Conservation (phyloP, 2,888 invertebrate species). For the Pristionchus entomophagus region DNA sequence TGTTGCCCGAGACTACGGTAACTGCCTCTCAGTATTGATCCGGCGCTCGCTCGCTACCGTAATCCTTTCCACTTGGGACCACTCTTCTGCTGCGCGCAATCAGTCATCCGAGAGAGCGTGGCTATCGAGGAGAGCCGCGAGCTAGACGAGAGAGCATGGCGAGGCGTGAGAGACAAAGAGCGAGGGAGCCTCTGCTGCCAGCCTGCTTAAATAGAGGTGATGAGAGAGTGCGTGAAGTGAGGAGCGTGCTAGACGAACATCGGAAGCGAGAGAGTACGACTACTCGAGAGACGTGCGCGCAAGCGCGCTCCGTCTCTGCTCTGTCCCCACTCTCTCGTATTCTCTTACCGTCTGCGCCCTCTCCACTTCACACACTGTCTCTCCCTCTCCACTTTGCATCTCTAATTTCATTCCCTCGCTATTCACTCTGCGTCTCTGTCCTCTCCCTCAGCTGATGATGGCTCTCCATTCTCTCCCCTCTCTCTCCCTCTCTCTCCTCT, state of each 20-base stretch:
- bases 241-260: neutral
- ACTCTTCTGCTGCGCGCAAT: conserved; percentile 11
- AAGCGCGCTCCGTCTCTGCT: neutral
- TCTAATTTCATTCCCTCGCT: conserved; percentile 20
- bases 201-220: conserved; percentile 35
- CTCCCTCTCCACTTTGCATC: conserved; percentile 22
- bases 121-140: conserved; percentile 5
- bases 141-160: neutral
- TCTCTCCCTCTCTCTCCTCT: conserved; percentile 3
- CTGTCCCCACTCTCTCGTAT: neutral
- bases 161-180: conserved; percentile 23
- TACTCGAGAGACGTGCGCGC: neutral
- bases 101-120: conserved; percentile 28
- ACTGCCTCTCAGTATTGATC: neutral
- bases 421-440: conserved; percentile 7
- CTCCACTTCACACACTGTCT: conserved; percentile 2
- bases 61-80: conserved; percentile 21
- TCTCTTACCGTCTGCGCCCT: conserved; percentile 18
- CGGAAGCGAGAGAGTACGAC: neutral
- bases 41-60: neutral
- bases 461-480: neutral
- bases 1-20: neutral
- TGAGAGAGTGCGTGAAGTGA: conserved; percentile 12
- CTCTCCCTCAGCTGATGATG: neutral
- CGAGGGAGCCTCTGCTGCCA: neutral